Evolutionary conservation across 2,888 invertebrate species (phyloP), one percentile per base, ranked within the genome.

Genomic region (Elegia similella): DNA sequence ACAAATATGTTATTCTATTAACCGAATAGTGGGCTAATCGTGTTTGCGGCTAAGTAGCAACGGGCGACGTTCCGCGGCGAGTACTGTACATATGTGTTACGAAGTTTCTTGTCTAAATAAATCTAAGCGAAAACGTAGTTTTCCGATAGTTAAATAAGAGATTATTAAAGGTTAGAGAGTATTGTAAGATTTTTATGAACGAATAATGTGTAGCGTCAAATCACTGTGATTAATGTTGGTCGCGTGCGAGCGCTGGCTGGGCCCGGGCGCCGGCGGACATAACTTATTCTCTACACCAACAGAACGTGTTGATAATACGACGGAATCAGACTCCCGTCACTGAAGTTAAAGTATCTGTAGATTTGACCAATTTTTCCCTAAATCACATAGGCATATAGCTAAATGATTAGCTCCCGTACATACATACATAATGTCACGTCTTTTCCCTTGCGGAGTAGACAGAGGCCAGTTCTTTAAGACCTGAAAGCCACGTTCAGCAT

Each of bases 81-180:
- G 55, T 58, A 56, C 29, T 58, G 56, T 58, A 58, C 59, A 62
- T 64, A 52, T 61, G 66, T 67, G 65, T 67, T 68, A 69, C 66
- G 60, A 64, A 66, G 61, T 62, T 65, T 70, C 63, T 64, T 57
- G 63, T 67, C 68, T 68, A 66, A 64, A 66, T 63, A 64, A 61
- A 61, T 62, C 56, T 60, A 66, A 66, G 55, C 65, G 79, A 70
- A 78, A 78, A 82, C 81, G 71, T 80, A 81, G 80, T 80, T 84
- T 78, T 78, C 80, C 64, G 52, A 59, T 70, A 70, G 65, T 65
- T 65, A 67, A 75, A 61, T 65, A 67, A 75, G 62, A 67, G 69
- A 64, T 60, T 66, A 66, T 62, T 64, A 69, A 71, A 70, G 60
- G 66, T 67, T 69, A 67, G 67, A 56, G 10, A 44, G 16, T 54